These are phyloP conservation scores for Hypselothyrea guttata DNA, from an alignment of 2,888 invertebrate genomes.

Conservation along the genomic window DNA sequence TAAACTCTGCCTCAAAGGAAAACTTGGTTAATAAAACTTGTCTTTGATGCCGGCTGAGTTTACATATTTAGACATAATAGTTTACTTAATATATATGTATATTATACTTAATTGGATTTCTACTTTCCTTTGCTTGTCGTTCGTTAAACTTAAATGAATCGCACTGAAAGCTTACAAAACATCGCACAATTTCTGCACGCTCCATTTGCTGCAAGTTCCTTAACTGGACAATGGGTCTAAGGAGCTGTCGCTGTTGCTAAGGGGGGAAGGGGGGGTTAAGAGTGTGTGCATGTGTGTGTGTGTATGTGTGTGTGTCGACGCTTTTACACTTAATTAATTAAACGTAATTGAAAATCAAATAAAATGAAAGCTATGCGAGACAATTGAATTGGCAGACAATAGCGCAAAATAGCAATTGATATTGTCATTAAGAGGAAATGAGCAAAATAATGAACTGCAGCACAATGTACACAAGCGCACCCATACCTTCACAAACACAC, in stretches of 20 bases:
- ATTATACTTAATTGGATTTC: constrained; percentile 12
- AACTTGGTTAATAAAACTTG: constrained; percentile 15
- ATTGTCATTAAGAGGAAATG: constrained; percentile 75
- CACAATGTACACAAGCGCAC: constrained; percentile 4
- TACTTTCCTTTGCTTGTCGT: constrained; percentile 1
- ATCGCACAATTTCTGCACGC: constrained; percentile 60
- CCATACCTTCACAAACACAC: constrained; percentile 2
- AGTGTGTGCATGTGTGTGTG: constrained; percentile 1
- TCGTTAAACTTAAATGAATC: constrained; percentile 41
- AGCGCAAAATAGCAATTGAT: constrained; percentile 72
- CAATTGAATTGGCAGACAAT: constrained; percentile 69
- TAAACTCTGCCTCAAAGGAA: constrained; percentile 18
- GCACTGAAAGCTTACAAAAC: constrained; percentile 49
- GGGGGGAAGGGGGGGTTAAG: too few species aligned
- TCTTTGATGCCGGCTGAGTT: constrained; percentile 19
- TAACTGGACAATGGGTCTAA: constrained; percentile 1
- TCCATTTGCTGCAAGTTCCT: constrained; percentile 43
- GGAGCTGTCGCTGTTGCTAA: constrained; percentile 14
- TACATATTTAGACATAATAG: constrained; percentile 26
- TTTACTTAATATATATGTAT: constrained; percentile 49
- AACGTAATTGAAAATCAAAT: constrained; percentile 75
- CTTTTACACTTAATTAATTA: constrained; percentile 76
- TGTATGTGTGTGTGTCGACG: constrained; percentile 33
- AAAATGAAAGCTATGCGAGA: constrained; percentile 57
- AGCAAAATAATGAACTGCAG: constrained; percentile 70